These are phyloP conservation scores for Catostomus latipinnis DNA, from an alignment of 2,797 vertebrate species.

Conservation along the genomic window DNA sequence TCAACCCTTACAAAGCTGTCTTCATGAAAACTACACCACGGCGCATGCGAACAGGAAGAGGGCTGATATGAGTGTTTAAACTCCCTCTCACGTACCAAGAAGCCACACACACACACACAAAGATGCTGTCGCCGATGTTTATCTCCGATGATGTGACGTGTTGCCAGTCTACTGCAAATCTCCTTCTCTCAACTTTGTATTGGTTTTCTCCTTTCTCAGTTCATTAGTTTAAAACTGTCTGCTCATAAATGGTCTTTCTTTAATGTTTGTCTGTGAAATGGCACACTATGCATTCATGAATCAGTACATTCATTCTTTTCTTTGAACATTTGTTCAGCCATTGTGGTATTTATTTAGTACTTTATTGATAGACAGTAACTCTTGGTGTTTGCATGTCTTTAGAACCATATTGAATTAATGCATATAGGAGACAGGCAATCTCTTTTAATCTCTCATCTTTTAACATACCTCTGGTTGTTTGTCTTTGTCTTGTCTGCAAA, in stretches of 20 bases:
- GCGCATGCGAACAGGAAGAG: slow-evolving; percentile 76
- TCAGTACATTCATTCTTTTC: not conserved
- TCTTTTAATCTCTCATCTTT: not conserved
- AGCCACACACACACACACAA: slow-evolving; percentile 46
- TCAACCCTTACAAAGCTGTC: slow-evolving; percentile 75
- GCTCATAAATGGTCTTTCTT: not conserved
- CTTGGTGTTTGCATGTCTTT: not conserved
- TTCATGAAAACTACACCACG: slow-evolving; percentile 82
- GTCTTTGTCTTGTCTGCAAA: slow-evolving; percentile 96
- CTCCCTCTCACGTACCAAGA: slow-evolving; percentile 54
- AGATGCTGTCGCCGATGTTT: slow-evolving; percentile 25
- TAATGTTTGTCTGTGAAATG: not conserved
- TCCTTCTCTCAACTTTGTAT: slow-evolving; percentile 3
- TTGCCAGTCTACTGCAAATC: slow-evolving; percentile 1
- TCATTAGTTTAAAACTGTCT: not conserved
- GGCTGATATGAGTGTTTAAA: slow-evolving; percentile 80
- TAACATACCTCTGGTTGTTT: slow-evolving; percentile 92
- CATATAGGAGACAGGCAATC: too few relatives aligned
- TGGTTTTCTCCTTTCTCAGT: slow-evolving; percentile 42
- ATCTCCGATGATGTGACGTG: not conserved
- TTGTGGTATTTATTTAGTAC: slow-evolving; percentile 10
- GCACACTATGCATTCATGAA: not conserved
- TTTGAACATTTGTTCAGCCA: not conserved
- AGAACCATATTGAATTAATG: too few relatives aligned
- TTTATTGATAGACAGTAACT: slow-evolving; percentile 7